Base-by-base conservation (phyloP, 2,888 invertebrate species). In the Proisotoma minuta region DNA sequence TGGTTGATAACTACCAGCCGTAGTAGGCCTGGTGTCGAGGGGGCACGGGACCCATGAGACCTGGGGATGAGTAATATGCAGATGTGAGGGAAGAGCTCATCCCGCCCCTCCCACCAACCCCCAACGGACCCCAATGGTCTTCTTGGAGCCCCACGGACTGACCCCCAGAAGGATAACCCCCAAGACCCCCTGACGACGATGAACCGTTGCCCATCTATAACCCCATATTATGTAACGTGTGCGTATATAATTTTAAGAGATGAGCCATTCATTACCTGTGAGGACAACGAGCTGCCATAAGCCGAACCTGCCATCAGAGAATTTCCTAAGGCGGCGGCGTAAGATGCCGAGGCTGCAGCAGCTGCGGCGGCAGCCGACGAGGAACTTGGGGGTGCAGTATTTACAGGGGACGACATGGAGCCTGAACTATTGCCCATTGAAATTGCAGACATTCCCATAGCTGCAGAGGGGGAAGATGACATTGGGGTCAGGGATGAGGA, bases 1-100 rank as follows among this genome's bases (percentile, higher is more conserved):
- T n/a, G n/a, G n/a, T n/a, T n/a, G n/a, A n/a, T n/a, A n/a, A 66
- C 51, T 73, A 73, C 73, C 73, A 73, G 18, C 71, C 70, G 40
- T 73, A 71, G 57, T 72, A 72, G 3, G 72, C 66, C 51, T 72
- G 73, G 59, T 73, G 73, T 23, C 73, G 52, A 20, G 73, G 72
- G 28, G 70, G 65, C 2, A 71, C 70, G 51, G 72, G 69, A 29
- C 68, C 66, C 72, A 73, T 73, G 18, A 73, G 66, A 51, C 71
- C 69, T 15, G 65, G 65, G 22, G 73, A 60, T 34, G 73, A 66
- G 59, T 73, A 73, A 23, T 72, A 72, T 53, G 69, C 65, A 15
- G 72, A 66, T 23, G 66, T 66, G 50, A 73, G 66, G 26, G 70
- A 65, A n/a, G 70, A 70, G 8, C 70, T 51, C 61, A 73, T 70